Percentiles rank a stretch among this genome's conserved stretches.
Evolutionary conservation across 1,140 invertebrate species (phyloP).

Genomic region (Drosophila tristis): DNA sequence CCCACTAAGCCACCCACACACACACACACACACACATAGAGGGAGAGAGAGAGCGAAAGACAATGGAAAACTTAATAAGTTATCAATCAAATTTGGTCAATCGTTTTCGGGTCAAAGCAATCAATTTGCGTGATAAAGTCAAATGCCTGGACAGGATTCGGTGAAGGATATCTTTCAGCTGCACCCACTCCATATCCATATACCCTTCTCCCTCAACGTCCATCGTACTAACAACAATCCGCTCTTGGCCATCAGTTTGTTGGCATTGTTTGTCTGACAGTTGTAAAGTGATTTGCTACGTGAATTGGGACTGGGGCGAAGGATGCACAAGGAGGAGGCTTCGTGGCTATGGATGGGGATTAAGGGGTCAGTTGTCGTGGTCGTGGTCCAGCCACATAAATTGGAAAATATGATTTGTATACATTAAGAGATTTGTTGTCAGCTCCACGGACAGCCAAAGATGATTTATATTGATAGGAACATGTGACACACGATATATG

Average conservation of each 20-base stretch:
- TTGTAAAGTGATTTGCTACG: conserved; percentile 80
- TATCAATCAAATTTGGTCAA: conserved; percentile 79
- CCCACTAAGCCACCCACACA: conserved; percentile 24
- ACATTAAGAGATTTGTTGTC: conserved; percentile 59
- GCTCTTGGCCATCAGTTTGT: conserved; percentile 26
- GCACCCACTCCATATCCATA: background rate
- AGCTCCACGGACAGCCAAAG: conserved; percentile 33
- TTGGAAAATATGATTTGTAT: conserved; percentile 75
- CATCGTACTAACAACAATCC: background rate
- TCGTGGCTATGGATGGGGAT: conserved; percentile 1
- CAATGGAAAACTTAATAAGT: conserved; percentile 73
- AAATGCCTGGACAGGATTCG: conserved; percentile 53
- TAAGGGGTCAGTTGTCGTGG: background rate
- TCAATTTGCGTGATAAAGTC: conserved; percentile 81
- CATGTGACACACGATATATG: conserved; percentile 41
- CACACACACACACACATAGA: conserved; percentile 25
- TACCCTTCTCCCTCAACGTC: background rate
- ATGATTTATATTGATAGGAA: conserved; percentile 61
- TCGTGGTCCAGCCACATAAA: conserved; percentile 22
- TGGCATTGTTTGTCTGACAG: conserved; percentile 75
- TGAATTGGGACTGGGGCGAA: conserved; percentile 40
- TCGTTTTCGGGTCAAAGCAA: conserved; percentile 74
- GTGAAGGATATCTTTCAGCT: conserved; percentile 34
- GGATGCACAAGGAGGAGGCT: background rate
- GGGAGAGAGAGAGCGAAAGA: conserved; percentile 9